phyloP scores from a whole-genome alignment of 2,113 vertebrate genomes.

The Malurus cyaneus region DNA sequence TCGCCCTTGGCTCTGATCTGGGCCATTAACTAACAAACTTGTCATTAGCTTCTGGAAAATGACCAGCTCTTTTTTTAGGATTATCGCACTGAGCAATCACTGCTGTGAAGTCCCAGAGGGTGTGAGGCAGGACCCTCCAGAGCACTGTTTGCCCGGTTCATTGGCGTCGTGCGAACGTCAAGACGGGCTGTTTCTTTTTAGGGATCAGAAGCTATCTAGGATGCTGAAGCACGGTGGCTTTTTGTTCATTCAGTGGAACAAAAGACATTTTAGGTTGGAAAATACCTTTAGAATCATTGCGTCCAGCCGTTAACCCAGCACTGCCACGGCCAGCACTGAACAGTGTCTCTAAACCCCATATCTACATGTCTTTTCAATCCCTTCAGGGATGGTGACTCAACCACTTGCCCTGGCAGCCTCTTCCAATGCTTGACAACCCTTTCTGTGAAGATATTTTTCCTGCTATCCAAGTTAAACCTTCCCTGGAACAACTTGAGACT shows the following conservation, averaged over 20 bases:
- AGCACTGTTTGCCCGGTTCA: background rate
- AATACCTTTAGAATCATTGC: background rate
- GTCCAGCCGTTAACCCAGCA: background rate
- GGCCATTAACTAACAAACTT: slow-evolving; percentile 55
- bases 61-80: background rate
- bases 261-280: background rate
- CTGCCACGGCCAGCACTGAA: background rate
- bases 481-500: background rate
- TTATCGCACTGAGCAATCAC: background rate
- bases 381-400: background rate
- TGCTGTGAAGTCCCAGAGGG: background rate
- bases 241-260: background rate
- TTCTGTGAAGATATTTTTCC: background rate
- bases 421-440: background rate
- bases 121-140: background rate
- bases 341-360: no score
- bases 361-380: background rate
- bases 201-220: background rate
- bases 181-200: background rate
- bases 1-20: slow-evolving; percentile 38
- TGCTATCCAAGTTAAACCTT: background rate
- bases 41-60: slow-evolving; percentile 51
- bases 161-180: background rate
- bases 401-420: background rate
- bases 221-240: accelerated